Conservation (phyloP, 2,888 invertebrate species). For the Nemoura dubitans region DNA sequence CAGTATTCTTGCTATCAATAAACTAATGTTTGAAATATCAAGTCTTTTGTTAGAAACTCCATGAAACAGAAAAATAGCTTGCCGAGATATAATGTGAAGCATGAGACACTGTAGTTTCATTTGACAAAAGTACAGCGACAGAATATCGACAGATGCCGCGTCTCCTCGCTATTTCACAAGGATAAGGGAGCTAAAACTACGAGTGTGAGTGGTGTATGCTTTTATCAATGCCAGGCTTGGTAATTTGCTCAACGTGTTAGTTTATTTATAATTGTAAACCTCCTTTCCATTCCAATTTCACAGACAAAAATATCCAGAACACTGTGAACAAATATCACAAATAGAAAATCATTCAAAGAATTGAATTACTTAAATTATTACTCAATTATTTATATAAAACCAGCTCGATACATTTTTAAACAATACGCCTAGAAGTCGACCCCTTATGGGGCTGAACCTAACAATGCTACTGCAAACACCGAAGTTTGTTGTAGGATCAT, state of each 20-base stretch:
- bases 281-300: constrained; percentile 4
- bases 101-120: too few species aligned
- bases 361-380: background rate
- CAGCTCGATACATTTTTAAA: background rate
- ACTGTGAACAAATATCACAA: background rate
- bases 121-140: too few species aligned
- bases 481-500: constrained; percentile 17
- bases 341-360: background rate
- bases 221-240: constrained; percentile 24
- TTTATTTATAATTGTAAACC: constrained; percentile 29
- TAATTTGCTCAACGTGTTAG: constrained; percentile 21
- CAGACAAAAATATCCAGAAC: constrained; percentile 28
- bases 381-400: background rate
- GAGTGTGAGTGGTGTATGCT: constrained; percentile 19
- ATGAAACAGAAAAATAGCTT: too few species aligned
- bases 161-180: background rate
- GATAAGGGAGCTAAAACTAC: background rate
- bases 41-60: too few species aligned
- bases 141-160: too few species aligned
- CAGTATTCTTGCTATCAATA: too few species aligned
- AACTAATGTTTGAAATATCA: too few species aligned
- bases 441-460: background rate
- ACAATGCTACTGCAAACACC: background rate
- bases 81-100: too few species aligned
- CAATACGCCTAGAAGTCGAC: background rate